Evolutionary conservation across 2,797 vertebrate genomes (phyloP).

Genomic region (Lutjanus argentimaculatus): DNA sequence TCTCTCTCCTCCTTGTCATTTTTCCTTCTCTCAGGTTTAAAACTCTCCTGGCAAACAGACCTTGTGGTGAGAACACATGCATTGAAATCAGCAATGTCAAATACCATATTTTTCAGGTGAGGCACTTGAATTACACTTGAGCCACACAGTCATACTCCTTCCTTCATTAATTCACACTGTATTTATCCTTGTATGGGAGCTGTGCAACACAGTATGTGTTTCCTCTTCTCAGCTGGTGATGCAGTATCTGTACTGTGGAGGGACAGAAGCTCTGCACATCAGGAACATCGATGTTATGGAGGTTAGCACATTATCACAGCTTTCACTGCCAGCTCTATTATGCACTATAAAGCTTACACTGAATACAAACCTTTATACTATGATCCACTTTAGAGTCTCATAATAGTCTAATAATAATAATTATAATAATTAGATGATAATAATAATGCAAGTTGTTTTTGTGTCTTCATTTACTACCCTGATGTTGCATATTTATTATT

Average conservation of each 20-base stretch:
- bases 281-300: conserved; percentile 98
- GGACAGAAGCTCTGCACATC: conserved; percentile 95
- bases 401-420: no score
- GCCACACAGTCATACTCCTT: neutral
- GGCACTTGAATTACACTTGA: neutral
- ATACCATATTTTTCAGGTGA: conserved; percentile 98
- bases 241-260: conserved; percentile 98
- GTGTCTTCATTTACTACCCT: no score
- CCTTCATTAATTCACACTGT: neutral
- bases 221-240: conserved; percentile 92
- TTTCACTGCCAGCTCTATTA: neutral
- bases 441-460: no score
- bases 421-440: no score
- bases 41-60: conserved; percentile 94
- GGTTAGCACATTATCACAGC: conserved; percentile 79
- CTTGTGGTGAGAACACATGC: conserved; percentile 94
- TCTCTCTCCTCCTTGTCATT: conserved; percentile 6
- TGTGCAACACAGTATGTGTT: conserved; percentile 1
- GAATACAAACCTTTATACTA: neutral
- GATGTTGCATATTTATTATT: no score
- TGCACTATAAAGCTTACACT: neutral
- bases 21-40: conserved; percentile 89
- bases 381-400: neutral
- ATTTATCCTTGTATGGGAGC: neutral
- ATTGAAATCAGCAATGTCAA: conserved; percentile 99